Evolutionary conservation across 2,888 invertebrate species (phyloP), one percentile per base, ranked within the genome.

Genomic region (Cerastoderma edule): DNA sequence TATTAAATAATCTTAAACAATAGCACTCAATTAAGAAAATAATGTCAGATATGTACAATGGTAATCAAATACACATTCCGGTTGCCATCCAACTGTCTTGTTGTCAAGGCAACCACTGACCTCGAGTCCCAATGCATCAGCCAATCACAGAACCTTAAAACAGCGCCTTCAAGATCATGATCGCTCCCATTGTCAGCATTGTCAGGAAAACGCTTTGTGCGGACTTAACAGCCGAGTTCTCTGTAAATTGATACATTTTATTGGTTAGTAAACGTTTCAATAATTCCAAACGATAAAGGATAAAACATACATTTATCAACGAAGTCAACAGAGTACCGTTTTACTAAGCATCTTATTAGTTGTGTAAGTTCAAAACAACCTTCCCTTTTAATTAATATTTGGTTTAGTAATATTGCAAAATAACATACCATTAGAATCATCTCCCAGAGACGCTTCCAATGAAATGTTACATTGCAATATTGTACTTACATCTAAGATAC

Each of bases 111-210:
- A n/a, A n/a, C n/a, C n/a, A n/a, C n/a, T n/a, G n/a, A n/a, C n/a
- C n/a, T n/a, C n/a, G n/a, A n/a, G n/a, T n/a, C n/a, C n/a, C n/a
- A n/a, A n/a, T n/a, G n/a, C n/a, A n/a, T n/a, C n/a, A n/a, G n/a
- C n/a, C n/a, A n/a, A n/a, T n/a, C n/a, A n/a, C 53, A 53, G 22
- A 53, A 46, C 57, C 33, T 24, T 60, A 60, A 22, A 32, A 39
- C 39, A 60, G 8, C 32, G 39, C 39, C 33, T 24, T 60, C 60
- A 28, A 60, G 5, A 22, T 39, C 60, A 39, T 60, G 13, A 39
- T 39, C 8, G 39, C 19, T 22, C 39, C 33, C 2, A 24, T 27
- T 16, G 22, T 13, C 5, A 39, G 13, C 32, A 60, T 10, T 27
- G 24, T 35, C 2, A 60, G 32, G 8, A 60, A 39, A 16, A 8